Percentiles rank a stretch among this genome's conserved stretches.
Conservation (phyloP, 2,113 vertebrate species). For the Notothenia rossii region DNA sequence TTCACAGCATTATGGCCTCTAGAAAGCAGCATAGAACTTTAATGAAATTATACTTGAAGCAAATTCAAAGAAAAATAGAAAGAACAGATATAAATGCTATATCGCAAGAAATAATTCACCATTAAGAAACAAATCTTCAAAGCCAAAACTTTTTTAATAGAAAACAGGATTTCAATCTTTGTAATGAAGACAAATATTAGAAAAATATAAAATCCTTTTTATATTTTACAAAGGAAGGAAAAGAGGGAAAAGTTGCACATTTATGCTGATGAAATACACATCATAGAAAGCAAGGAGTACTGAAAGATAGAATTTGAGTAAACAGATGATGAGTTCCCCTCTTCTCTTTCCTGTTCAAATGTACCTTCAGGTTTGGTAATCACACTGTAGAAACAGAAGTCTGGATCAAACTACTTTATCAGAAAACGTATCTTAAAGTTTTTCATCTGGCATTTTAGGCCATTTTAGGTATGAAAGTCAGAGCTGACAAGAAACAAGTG, state of each 20-base stretch:
- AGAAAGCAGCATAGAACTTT: slow-evolving; percentile 4
- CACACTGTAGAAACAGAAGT: too few relatives aligned
- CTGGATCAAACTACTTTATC: too few relatives aligned
- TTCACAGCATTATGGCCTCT: slow-evolving; percentile 1
- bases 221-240: too few relatives aligned
- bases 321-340: too few relatives aligned
- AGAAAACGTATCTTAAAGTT: too few relatives aligned
- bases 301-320: too few relatives aligned
- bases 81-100: background rate
- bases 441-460: too few relatives aligned
- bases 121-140: background rate
- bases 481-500: too few relatives aligned
- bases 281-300: too few relatives aligned
- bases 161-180: background rate
- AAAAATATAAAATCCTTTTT: background rate
- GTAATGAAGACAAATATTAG: background rate
- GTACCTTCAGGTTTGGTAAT: too few relatives aligned
- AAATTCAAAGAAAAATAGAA: background rate
- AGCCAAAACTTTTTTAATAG: background rate
- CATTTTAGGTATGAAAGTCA: too few relatives aligned
- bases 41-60: background rate
- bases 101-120: background rate
- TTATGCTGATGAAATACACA: background rate
- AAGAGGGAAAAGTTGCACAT: background rate
- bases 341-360: too few relatives aligned